Evolutionary conservation across 2,888 invertebrate genomes (phyloP).

Genomic region (Abrostola triplasia): DNA sequence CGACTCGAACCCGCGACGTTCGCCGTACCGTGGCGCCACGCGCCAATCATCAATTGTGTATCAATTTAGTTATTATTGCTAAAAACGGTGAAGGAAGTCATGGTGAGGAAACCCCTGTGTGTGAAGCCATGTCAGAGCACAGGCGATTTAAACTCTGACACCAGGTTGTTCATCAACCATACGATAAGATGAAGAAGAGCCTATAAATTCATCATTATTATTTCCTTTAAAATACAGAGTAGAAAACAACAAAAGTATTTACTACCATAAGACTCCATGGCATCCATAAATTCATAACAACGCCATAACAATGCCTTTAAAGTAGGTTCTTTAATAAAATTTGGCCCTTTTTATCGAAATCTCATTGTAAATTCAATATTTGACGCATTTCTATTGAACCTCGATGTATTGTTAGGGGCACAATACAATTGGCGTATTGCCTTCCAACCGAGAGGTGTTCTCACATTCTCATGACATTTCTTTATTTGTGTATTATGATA

Average conservation of each 20-base stretch:
- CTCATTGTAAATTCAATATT: slow-evolving; percentile 63
- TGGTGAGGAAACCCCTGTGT: too few relatives aligned
- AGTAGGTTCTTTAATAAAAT: slow-evolving; percentile 47
- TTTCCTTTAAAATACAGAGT: too few relatives aligned
- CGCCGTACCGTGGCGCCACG: too few relatives aligned
- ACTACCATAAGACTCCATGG: neutral
- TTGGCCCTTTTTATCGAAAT: slow-evolving; percentile 34
- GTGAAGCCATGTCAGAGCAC: too few relatives aligned
- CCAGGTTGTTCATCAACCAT: too few relatives aligned
- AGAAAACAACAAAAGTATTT: neutral
- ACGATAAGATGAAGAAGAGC: too few relatives aligned
- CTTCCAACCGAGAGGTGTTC: slow-evolving; percentile 11
- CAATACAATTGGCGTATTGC: slow-evolving; percentile 43
- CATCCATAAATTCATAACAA: neutral
- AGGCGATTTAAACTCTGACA: too few relatives aligned
- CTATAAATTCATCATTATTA: too few relatives aligned
- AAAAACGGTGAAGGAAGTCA: too few relatives aligned
- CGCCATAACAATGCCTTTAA: slow-evolving; percentile 11
- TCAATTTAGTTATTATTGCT: too few relatives aligned
- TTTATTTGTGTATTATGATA: slow-evolving; percentile 9
- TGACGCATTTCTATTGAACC: slow-evolving; percentile 50
- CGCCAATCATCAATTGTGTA: too few relatives aligned
- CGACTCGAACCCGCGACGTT: too few relatives aligned
- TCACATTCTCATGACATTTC: slow-evolving; percentile 14
- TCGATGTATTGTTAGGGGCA: slow-evolving; percentile 52